Percentiles rank a stretch among this genome's conserved stretches.
Evolutionary conservation across 2,888 invertebrate genomes (phyloP).

Genomic region (Syrphus vitripennis): DNA sequence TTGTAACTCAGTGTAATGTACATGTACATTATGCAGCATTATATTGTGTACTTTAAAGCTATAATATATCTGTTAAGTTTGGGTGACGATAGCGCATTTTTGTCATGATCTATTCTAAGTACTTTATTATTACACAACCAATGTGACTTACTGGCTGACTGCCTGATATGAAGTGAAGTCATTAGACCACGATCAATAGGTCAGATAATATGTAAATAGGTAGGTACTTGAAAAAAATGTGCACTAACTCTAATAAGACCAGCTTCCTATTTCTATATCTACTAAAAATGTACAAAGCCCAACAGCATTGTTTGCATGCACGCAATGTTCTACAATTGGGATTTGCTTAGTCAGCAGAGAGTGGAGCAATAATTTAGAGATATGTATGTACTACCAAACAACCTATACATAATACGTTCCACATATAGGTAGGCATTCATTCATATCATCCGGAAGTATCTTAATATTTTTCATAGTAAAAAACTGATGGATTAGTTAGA

Average conservation of each 20-base stretch:
- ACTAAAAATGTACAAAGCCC: neutral
- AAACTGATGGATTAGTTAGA: constrained; percentile 62
- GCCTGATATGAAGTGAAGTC: constrained; percentile 51
- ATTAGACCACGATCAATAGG: constrained; percentile 67
- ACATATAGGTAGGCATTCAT: constrained; percentile 15
- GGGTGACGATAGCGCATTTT: too few species aligned
- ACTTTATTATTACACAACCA: constrained; percentile 14
- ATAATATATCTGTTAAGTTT: too few species aligned
- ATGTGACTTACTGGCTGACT: constrained; percentile 51
- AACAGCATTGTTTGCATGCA: neutral
- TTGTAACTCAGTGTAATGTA: too few species aligned
- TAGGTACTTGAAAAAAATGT: constrained; percentile 16
- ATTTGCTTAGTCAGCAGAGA: neutral
- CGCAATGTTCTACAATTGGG: constrained; percentile 18
- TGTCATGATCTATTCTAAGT: too few species aligned
- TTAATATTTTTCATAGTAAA: constrained; percentile 26
- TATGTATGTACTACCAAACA: neutral
- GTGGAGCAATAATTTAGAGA: neutral
- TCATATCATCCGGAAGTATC: constrained; percentile 64
- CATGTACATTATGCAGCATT: too few species aligned
- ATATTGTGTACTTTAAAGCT: too few species aligned
- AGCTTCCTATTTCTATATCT: neutral
- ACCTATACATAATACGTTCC: too few species aligned
- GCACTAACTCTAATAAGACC: constrained; percentile 16
- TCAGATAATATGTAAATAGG: constrained; percentile 52